phyloP scores from a whole-genome alignment of 2,888 invertebrate genomes.

The Chirona hameri region DNA sequence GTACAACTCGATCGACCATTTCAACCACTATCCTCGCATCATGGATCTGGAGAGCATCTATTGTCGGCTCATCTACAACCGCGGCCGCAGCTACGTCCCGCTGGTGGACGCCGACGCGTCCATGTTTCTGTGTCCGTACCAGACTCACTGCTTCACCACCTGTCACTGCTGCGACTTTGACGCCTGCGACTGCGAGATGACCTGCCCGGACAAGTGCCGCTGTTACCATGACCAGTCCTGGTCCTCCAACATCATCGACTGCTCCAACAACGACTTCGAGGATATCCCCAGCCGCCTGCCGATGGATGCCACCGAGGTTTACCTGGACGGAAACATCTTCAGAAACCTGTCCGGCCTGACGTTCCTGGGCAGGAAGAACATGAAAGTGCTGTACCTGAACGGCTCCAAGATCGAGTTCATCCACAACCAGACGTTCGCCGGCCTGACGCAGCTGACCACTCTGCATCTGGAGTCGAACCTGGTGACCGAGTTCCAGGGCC shows the following conservation, averaged over 20 bases:
- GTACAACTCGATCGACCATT: constrained; percentile 75
- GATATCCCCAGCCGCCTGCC: constrained; percentile 74
- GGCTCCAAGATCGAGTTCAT: constrained; percentile 71
- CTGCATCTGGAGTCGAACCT: constrained; percentile 72
- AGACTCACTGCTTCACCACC: constrained; percentile 76
- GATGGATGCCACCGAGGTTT: constrained; percentile 85
- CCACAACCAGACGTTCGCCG: constrained; percentile 78
- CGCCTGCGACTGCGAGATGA: constrained; percentile 89
- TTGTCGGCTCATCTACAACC: constrained; percentile 73
- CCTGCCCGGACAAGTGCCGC: constrained; percentile 79
- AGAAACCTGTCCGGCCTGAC: constrained; percentile 72
- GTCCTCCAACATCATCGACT: constrained; percentile 81
- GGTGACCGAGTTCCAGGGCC: constrained; percentile 65
- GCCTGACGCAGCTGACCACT: constrained; percentile 69
- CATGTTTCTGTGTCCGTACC: constrained; percentile 80
- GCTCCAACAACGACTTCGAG: constrained; percentile 55
- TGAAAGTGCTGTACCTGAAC: constrained; percentile 71
- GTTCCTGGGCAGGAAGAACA: constrained; percentile 76
- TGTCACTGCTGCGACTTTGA: constrained; percentile 90
- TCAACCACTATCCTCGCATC: constrained; percentile 72
- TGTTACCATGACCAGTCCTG: constrained; percentile 86
- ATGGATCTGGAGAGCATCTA: constrained; percentile 78
- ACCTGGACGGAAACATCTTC: constrained; percentile 78
- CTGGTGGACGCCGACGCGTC: constrained; percentile 73
- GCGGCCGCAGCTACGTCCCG: constrained; percentile 68